Evolutionary conservation across 2,888 invertebrate genomes (phyloP).

Genomic region (Cerastoderma edule): DNA sequence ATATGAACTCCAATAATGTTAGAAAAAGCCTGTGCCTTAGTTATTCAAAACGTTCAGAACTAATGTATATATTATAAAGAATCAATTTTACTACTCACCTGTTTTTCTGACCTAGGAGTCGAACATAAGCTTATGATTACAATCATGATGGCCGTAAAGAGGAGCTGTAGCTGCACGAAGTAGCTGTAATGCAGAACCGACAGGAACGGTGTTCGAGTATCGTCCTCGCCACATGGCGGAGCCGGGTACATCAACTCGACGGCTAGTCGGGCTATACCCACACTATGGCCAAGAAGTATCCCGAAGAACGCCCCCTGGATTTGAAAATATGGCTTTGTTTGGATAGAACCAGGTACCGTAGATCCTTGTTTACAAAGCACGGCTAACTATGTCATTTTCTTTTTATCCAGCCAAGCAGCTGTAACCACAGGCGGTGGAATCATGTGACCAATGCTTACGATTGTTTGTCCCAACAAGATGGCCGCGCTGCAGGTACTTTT

Average conservation of each 20-base stretch:
- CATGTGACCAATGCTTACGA: no score
- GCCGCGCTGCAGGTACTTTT: no score
- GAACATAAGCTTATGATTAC: constrained; percentile 62
- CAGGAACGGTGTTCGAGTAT: constrained; percentile 58
- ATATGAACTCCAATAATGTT: no score
- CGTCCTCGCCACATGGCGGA: constrained; percentile 59
- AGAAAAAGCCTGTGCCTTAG: no score
- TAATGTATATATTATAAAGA: background rate
- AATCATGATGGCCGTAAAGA: constrained; percentile 60
- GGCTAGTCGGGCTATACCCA: constrained; percentile 50
- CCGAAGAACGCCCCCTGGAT: constrained; percentile 66
- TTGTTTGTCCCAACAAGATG: no score
- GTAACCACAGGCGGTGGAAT: no score
- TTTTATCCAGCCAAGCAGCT: no score
- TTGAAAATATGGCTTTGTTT: no score
- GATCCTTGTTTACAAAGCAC: no score
- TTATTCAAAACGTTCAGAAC: no score
- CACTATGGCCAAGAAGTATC: constrained; percentile 50
- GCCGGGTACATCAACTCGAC: constrained; percentile 61
- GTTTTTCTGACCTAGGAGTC: constrained; percentile 44
- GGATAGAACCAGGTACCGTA: no score
- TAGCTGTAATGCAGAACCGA: constrained; percentile 67
- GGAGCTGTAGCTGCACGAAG: constrained; percentile 62
- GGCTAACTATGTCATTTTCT: no score
- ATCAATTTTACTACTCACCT: constrained; percentile 38